phyloP scores from a whole-genome alignment of 2,113 vertebrate genomes.

The Saccopteryx bilineata region DNA sequence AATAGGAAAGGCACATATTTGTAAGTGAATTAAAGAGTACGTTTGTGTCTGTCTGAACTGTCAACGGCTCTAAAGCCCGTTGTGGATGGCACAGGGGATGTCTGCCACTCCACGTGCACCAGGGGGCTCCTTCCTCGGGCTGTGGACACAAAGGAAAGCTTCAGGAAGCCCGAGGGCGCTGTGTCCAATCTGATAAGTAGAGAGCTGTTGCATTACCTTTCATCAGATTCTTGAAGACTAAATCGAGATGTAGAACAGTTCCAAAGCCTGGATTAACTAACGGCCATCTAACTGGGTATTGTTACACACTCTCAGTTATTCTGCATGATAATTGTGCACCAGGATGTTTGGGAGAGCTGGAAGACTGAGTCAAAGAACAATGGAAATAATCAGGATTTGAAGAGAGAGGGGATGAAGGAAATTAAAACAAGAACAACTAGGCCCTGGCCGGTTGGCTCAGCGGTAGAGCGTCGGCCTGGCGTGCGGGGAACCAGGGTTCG shows the following conservation, averaged over 20 bases:
- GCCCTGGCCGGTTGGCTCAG: too few relatives aligned
- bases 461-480: too few relatives aligned
- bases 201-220: background rate
- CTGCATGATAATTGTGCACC: background rate
- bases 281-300: background rate
- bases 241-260: background rate
- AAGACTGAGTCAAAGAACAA: background rate
- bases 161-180: background rate
- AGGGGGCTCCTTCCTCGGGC: background rate
- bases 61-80: background rate
- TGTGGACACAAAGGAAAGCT: background rate
- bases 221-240: constrained; percentile 8
- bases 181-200: background rate
- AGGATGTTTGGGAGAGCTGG: background rate
- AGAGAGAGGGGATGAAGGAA: background rate
- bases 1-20: background rate
- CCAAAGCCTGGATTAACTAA: background rate
- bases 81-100: background rate
- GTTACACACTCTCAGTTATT: background rate
- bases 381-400: background rate
- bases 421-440: background rate
- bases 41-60: background rate
- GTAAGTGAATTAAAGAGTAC: background rate
- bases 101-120: background rate
- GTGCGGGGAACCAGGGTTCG: too few relatives aligned